Conservation (phyloP, 2,797 vertebrate genomes). For the Petrocephalus schoutedeni region DNA sequence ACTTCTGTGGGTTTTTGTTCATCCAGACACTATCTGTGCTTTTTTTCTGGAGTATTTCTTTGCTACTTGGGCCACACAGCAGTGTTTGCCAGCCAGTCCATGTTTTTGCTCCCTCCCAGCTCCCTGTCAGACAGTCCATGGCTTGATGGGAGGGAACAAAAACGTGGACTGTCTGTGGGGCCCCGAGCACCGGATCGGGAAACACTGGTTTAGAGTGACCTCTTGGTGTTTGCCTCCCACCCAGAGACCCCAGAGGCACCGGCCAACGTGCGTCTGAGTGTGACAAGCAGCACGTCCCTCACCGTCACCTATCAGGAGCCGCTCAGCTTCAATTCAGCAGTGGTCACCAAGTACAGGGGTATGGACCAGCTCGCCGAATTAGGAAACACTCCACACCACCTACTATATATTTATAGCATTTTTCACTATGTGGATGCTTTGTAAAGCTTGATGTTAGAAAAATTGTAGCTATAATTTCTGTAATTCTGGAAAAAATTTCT, state of each 20-base stretch:
- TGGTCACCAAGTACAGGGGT: constrained; percentile 96
- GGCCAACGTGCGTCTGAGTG: constrained; percentile 75
- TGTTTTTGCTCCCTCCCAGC: not conserved
- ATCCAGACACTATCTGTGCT: not conserved
- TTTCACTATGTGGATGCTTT: not conserved
- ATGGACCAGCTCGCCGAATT: constrained; percentile 28
- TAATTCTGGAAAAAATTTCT: no score
- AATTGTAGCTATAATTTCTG: not conserved
- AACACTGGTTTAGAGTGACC: constrained; percentile 38
- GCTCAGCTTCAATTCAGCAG: constrained; percentile 77
- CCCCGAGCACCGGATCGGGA: not conserved
- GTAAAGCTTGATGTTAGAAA: not conserved
- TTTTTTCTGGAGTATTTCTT: constrained; percentile 15
- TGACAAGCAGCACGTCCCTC: constrained; percentile 83
- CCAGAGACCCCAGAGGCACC: constrained; percentile 84
- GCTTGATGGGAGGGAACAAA: not conserved
- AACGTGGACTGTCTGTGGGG: not conserved
- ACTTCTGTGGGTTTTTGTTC: not conserved
- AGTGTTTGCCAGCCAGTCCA: not conserved
- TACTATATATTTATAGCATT: not conserved
- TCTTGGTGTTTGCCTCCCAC: constrained; percentile 53
- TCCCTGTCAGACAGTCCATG: not conserved
- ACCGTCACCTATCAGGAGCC: constrained; percentile 91
- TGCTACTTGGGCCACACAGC: not conserved
- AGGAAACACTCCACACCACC: not conserved